Evolutionary conservation across 2,113 vertebrate species (phyloP), one percentile per base, ranked within the genome.

Genomic region (Saccopteryx leptura): DNA sequence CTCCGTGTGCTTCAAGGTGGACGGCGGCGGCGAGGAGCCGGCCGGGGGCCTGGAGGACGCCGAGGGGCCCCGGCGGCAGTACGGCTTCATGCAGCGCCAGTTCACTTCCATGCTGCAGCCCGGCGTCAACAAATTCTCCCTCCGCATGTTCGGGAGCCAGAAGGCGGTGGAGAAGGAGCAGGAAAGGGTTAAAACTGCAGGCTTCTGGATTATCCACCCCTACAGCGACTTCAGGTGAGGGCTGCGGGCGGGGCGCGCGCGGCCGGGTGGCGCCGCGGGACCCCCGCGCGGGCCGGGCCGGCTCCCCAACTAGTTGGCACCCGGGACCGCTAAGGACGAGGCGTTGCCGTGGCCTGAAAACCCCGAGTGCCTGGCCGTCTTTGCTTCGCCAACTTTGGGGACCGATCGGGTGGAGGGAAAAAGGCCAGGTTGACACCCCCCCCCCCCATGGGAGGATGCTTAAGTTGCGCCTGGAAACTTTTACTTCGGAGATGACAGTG

Each of bases 201-300:
- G 99, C 97, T 99, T 99, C 98, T 99, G 99, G 99, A 99, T 99
- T 98, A 99, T 99, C 98, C 99, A 99, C 98, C 99, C 99, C 8
- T 99, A 99, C 99, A 99, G 99, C 97, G 99, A 99, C 98, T 99
- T 99, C 99, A 99, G 99, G 99, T 99, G 99, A 99, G 56, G 83
- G 78, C 60, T 13, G 13, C 18, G 78, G 74, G 89, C 1, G 24
- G 24, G 86, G 46, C 13, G 28, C 39, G 56, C 72, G 39, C 21
- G 54, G 56, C 72, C 46, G 63, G 90, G 65, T 21, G 52, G 83
- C 46, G 76, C 60, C 7, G 78, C 54, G 4, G 48, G n/a, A 13
- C 52, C 68, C 9, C 31, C 1, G 0, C 79, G 28, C 60, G 2
- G 71, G 65, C 72, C 21, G 48, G 11, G 8, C 48, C 0, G 13